phyloP scores from a whole-genome alignment of 2,113 vertebrate genomes.

The Ondatra zibethicus region DNA sequence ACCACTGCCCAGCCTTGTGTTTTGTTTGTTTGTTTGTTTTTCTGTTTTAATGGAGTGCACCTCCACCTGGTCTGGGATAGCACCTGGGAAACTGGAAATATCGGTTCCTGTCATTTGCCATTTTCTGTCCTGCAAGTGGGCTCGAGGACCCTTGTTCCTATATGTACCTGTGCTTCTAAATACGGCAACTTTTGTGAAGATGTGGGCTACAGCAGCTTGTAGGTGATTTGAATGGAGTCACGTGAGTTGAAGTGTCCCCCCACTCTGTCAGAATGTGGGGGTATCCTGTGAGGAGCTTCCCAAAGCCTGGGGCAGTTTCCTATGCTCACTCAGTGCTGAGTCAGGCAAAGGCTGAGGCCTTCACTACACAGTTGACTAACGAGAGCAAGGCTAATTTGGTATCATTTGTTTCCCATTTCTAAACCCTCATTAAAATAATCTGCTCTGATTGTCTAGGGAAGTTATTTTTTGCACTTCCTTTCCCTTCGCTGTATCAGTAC shows the following conservation, averaged over 20 bases:
- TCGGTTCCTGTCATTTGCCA: neutral
- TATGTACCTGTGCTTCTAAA: neutral
- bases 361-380: constrained; percentile 11
- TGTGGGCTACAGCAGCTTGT: neutral
- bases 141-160: neutral
- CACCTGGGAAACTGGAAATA: neutral
- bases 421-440: constrained; percentile 88
- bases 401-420: constrained; percentile 83
- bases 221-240: neutral
- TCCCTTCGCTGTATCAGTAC: constrained; percentile 54
- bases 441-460: constrained; percentile 85
- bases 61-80: neutral
- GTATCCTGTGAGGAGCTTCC: neutral
- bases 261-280: neutral
- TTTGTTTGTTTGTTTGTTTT: neutral
- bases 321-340: constrained; percentile 77
- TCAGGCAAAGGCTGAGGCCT: constrained; percentile 60
- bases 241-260: neutral
- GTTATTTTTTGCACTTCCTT: constrained; percentile 84
- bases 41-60: neutral
- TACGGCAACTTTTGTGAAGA: neutral
- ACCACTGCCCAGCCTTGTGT: too few relatives aligned
- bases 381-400: constrained; percentile 81
- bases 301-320: neutral
- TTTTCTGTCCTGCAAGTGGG: neutral